phyloP scores from a whole-genome alignment of 2,888 invertebrate species.

The Xiphydria camelus region DNA sequence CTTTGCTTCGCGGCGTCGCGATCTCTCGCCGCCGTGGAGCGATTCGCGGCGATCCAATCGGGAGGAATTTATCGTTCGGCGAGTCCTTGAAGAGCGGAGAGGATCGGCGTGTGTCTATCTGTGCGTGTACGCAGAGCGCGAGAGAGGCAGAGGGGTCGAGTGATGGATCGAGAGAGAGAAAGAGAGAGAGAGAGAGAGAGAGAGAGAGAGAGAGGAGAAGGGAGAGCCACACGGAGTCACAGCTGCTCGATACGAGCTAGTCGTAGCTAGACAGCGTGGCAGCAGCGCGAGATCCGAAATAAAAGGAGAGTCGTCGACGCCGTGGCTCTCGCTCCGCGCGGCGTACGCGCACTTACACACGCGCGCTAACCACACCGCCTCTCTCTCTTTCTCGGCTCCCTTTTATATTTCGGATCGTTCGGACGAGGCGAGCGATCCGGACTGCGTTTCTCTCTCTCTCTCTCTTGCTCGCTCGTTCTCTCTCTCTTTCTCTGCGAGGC shows the following conservation, averaged over 20 bases:
- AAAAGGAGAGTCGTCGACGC: constrained; percentile 25
- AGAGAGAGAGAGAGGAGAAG: constrained; percentile 4
- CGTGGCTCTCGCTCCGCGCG: not conserved
- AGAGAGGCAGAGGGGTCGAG: not conserved
- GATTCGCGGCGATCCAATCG: too few species aligned
- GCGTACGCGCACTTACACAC: not conserved
- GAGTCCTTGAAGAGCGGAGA: not conserved
- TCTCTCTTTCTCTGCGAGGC: too few species aligned
- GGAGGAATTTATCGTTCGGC: not conserved
- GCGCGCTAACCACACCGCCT: not conserved
- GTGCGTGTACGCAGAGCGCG: not conserved
- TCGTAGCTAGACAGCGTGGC: constrained; percentile 50
- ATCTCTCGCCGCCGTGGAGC: too few species aligned
- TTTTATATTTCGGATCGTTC: too few species aligned
- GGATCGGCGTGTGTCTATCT: not conserved
- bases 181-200: not conserved
- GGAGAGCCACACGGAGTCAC: constrained; percentile 4
- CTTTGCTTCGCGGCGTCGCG: too few species aligned
- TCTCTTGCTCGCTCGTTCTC: too few species aligned
- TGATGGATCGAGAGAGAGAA: not conserved
- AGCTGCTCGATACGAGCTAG: constrained; percentile 16
- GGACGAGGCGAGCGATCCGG: too few species aligned
- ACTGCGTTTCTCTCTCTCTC: too few species aligned
- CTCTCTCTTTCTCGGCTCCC: not conserved
- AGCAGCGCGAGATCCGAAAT: constrained; percentile 37